Conservation (phyloP, 2,113 vertebrate genomes). For the Pachypanchax playfairii region DNA sequence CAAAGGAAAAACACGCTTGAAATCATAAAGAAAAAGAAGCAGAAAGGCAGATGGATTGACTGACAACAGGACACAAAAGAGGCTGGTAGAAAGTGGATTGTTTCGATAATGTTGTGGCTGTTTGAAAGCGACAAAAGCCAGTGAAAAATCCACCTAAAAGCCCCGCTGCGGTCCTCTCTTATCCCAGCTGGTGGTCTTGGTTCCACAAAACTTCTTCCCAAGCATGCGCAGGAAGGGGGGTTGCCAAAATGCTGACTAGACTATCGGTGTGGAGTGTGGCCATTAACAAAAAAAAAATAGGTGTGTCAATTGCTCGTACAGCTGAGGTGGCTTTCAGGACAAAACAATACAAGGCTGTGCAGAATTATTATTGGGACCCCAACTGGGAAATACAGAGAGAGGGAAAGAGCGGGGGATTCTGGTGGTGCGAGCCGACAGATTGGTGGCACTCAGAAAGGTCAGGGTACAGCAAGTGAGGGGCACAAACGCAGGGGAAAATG, state of each 20-base stretch:
- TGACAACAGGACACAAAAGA: constrained; percentile 64
- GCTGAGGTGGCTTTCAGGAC: constrained; percentile 38
- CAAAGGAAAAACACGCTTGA: constrained; percentile 53
- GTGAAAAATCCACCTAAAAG: constrained; percentile 62
- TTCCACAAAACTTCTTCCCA: constrained; percentile 52
- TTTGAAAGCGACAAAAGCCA: constrained; percentile 59
- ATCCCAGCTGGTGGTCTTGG: constrained; percentile 66
- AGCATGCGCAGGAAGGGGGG: constrained; percentile 22
- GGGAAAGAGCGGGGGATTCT: constrained; percentile 25
- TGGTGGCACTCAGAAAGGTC: constrained; percentile 51
- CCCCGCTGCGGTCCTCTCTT: constrained; percentile 60
- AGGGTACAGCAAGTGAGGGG: constrained; percentile 26
- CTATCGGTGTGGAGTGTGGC: constrained; percentile 36
- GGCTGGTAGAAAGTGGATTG: constrained; percentile 58
- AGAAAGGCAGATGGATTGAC: constrained; percentile 46
- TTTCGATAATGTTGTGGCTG: constrained; percentile 59
- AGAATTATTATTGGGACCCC: constrained; percentile 49
- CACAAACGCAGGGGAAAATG: constrained; percentile 49
- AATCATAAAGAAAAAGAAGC: constrained; percentile 43
- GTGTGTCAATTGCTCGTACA: constrained; percentile 42
- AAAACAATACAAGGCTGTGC: constrained; percentile 40
- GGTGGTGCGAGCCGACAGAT: constrained; percentile 19
- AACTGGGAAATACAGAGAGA: constrained; percentile 22
- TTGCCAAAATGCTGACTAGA: constrained; percentile 37
- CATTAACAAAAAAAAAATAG: constrained; percentile 18